Conservation (phyloP, 1,140 invertebrate species). For the Periplaneta americana region DNA sequence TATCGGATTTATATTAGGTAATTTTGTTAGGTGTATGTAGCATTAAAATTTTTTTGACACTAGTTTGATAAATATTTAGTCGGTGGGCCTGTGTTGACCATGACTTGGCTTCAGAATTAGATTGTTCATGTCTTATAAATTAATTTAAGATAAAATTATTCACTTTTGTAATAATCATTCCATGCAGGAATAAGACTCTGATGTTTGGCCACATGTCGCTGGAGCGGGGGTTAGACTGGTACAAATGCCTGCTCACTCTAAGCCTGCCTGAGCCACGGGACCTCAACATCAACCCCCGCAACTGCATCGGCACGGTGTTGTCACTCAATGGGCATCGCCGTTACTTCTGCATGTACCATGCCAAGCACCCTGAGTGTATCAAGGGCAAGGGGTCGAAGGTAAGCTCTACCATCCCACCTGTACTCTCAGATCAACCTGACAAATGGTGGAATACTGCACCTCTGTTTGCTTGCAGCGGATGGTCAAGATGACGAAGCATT, state of each 20-base stretch:
- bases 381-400: conserved; percentile 35
- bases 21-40: too few species aligned
- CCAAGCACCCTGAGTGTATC: conserved; percentile 70
- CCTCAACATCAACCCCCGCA: conserved; percentile 89
- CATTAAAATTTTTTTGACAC: too few species aligned
- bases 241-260: conserved; percentile 79
- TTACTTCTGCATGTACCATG: conserved; percentile 98
- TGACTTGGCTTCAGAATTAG: too few species aligned
- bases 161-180: too few species aligned
- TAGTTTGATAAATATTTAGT: too few species aligned
- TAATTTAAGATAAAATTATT: too few species aligned
- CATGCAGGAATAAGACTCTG: conserved; percentile 80
- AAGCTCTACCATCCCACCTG: too few species aligned
- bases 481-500: conserved; percentile 55
- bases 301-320: conserved; percentile 95
- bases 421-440: too few species aligned
- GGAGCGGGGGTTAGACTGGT: conserved; percentile 89
- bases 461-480: conserved; percentile 47
- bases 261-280: conserved; percentile 74
- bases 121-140: too few species aligned
- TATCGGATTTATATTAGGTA: too few species aligned
- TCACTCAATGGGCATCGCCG: conserved; percentile 92
- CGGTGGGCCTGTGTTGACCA: too few species aligned
- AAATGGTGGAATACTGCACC: too few species aligned
- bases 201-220: conserved; percentile 91